phyloP scores from a whole-genome alignment of 2,888 invertebrate genomes.

The Odontocolon sp. region DNA sequence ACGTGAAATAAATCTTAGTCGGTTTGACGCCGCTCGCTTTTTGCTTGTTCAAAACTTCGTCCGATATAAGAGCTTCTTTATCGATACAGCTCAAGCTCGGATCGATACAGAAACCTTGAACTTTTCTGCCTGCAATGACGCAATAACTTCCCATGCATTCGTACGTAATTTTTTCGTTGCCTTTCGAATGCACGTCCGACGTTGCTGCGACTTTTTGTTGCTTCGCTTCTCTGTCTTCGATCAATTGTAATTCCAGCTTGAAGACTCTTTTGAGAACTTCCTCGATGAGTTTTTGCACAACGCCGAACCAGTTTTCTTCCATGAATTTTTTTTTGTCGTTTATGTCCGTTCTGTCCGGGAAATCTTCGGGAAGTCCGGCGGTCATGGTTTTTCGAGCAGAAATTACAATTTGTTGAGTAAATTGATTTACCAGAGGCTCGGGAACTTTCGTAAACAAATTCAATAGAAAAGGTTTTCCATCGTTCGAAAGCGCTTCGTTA shows the following conservation, averaged over 20 bases:
- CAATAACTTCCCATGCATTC: constrained; percentile 74
- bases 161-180: constrained; percentile 69
- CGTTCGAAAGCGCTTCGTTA: constrained; percentile 51
- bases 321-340: constrained; percentile 64
- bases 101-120: constrained; percentile 66
- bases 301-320: constrained; percentile 71
- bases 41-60: constrained; percentile 68
- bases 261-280: constrained; percentile 76
- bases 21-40: constrained; percentile 56
- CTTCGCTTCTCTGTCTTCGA: constrained; percentile 69
- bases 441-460: constrained; percentile 43
- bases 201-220: constrained; percentile 75
- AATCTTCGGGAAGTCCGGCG: constrained; percentile 63
- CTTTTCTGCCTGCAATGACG: constrained; percentile 76
- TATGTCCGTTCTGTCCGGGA: constrained; percentile 55
- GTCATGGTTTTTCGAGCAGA: constrained; percentile 58
- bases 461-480: constrained; percentile 66
- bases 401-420: constrained; percentile 63
- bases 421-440: neutral
- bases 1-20: constrained; percentile 73
- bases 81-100: constrained; percentile 71
- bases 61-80: constrained; percentile 77
- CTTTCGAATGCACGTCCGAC: constrained; percentile 77
- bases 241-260: constrained; percentile 70
- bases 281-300: constrained; percentile 72